A percentile compares a stretch with the other conserved stretches of the same genome.
phyloP scores from a whole-genome alignment of 2,113 vertebrate species.

The Ammodramus savannarum region DNA sequence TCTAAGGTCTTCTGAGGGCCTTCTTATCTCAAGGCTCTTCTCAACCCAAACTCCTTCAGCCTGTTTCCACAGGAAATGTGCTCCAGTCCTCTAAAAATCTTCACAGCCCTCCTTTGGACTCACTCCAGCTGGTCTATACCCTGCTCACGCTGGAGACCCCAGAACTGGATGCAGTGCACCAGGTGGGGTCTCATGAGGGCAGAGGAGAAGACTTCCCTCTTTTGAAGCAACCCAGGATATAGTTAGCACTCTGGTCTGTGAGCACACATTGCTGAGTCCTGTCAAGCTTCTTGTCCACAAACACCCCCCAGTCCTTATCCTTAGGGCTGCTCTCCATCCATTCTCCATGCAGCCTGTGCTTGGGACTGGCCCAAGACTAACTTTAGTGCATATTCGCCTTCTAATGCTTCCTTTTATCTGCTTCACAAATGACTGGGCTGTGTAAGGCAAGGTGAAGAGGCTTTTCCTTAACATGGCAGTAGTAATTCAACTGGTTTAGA shows the following conservation, averaged over 20 bases:
- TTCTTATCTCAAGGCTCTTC: background rate
- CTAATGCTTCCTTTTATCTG: background rate
- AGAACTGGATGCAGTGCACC: background rate
- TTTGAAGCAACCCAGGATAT: background rate
- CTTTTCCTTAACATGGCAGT: background rate
- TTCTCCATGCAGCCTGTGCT: background rate
- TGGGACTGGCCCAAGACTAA: background rate
- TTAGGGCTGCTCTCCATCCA: background rate
- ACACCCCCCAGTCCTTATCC: background rate
- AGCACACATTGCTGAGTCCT: background rate
- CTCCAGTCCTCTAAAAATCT: background rate
- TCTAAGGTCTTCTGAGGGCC: background rate
- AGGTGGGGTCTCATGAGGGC: background rate
- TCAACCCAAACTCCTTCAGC: background rate
- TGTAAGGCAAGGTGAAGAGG: background rate
- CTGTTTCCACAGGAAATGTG: background rate
- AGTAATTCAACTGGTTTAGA: background rate
- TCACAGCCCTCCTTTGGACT: background rate
- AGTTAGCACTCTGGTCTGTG: background rate
- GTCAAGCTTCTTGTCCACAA: background rate
- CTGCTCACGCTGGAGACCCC: background rate
- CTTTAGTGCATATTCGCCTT: background rate
- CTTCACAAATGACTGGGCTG: background rate
- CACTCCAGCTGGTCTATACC: background rate
- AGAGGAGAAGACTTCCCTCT: background rate